Evolutionary conservation across 2,797 vertebrate genomes (phyloP), one percentile per base, ranked within the genome.

Genomic region (Astyanax mexicanus): DNA sequence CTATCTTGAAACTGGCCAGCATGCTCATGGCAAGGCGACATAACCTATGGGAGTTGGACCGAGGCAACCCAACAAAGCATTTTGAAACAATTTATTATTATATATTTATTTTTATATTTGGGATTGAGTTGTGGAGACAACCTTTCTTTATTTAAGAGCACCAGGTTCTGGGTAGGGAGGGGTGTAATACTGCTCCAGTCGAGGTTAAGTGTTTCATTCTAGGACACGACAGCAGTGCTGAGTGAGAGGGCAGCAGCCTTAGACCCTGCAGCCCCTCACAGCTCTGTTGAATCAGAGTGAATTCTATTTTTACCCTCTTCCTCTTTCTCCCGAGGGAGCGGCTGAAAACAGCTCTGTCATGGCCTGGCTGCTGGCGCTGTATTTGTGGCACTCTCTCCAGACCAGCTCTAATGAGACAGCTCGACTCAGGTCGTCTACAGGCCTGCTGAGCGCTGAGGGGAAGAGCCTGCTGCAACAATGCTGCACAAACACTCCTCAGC

Each of bases 341-440:
- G 64, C 66, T 69, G 61, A 72, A 83, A 75, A 78, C 49, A 40
- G 67, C 74, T 69, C 77, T 68, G 78, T 80, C 81, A 72, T 78
- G 72, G 62, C 44, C 38, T 58, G 61, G 64, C 60, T 64, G 75
- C 45, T 52, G 47, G 9, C 2, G 11, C 27, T 69, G 55, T 23
- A 32, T 68, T 52, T 72, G 58, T 42, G 32, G 44, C 8, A 52
- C 52, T 47, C 40, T 57, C 27, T n/a, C 27, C 19, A 67, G 72
- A 57, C 32, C 54, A 40, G 71, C 40, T 73, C 61, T 79, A 69
- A 81, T 67, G 72, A 78, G 68, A 47, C 55, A 58, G 64, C 40
- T 51, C 49, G 21, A 6, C 42, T 38, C 72, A 58, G 25, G 60
- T 58, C 55, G 61, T 32, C 47, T 44, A 52, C 35, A 66, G 12